phyloP scores from a whole-genome alignment of 2,113 vertebrate species.

The Pelecanus crispus region DNA sequence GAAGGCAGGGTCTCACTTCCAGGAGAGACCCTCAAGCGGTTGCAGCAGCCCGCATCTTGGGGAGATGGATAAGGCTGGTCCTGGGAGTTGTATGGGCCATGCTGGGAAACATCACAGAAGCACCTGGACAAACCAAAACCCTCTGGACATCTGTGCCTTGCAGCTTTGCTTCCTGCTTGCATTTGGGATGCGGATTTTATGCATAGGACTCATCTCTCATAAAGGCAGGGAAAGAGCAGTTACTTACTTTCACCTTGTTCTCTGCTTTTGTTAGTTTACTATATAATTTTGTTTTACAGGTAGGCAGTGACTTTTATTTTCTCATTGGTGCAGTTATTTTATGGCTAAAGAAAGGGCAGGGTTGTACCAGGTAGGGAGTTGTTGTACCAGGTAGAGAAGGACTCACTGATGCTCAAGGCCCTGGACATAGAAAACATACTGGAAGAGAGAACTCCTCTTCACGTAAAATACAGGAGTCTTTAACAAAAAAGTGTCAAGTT shows the following conservation, averaged over 20 bases:
- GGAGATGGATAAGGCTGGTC: neutral
- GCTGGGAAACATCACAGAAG: neutral
- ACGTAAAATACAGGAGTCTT: neutral
- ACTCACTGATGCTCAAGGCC: neutral
- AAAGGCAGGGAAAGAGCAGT: neutral
- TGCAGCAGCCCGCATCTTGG: rapidly evolving
- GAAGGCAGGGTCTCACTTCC: neutral
- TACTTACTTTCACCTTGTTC: neutral
- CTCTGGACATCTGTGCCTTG: neutral
- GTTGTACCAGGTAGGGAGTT: too few species aligned
- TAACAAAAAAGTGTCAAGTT: neutral
- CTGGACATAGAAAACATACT: neutral
- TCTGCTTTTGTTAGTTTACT: neutral
- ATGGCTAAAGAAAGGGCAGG: neutral
- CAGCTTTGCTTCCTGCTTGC: neutral
- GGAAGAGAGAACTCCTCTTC: neutral
- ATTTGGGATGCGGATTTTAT: neutral
- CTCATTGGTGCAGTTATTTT: neutral
- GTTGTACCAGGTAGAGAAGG: neutral
- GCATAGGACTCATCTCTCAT: neutral
- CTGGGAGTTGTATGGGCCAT: neutral
- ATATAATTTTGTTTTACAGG: neutral
- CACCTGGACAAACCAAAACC: neutral
- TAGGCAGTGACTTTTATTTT: neutral
- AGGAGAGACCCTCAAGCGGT: neutral